Base-by-base conservation (phyloP, 2,888 invertebrate genomes). In the Chrysolina haemoptera region DNA sequence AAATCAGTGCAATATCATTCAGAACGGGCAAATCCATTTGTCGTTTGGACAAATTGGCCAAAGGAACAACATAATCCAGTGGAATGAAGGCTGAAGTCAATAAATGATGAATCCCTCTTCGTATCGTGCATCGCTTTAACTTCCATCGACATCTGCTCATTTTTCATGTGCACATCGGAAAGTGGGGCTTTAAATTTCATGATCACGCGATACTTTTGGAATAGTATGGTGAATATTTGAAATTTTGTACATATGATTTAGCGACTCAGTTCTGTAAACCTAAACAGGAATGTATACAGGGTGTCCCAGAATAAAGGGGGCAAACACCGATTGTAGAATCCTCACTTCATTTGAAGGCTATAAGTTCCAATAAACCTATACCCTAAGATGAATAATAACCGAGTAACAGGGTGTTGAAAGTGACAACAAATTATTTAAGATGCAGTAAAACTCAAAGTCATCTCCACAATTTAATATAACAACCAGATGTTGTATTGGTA, bases 121-220 rank as follows among this genome's bases (percentile, higher is more conserved):
- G 16, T 16, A 48, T 48, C 16, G 18, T 53, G 20, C 12, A 20
- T 53, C 53, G 53, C 20, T 53, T 53, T 20, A 53, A 53, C 18
- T 22, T 53, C 53, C 1, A 11, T 12, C 53, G 22, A 53, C 53
- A 12, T 53, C 53, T 53, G 53, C 53, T 53, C 53, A 53, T 53
- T 53, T 53, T 53, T 53, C 53, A 53, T 12, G 53, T 53, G 18
- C 18, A 20, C 20, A 20, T 53, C 18, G 53, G 20, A 20, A 20
- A 53, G n/a, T 8, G 20, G 4, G 53, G 18, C 18, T 20, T 53
- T 18, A 18, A 53, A 20, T 20, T 20, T 10, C 20, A 12, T 20
- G 12, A 12, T 53, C 53, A 53, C 53, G 53, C 53, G 18, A 53
- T 16, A 11, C 16, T 53, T 20, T 53, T 53, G 18, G 20, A 53